Evolutionary conservation across 2,888 invertebrate genomes (phyloP).

Genomic region (Macrophya alboannulata): DNA sequence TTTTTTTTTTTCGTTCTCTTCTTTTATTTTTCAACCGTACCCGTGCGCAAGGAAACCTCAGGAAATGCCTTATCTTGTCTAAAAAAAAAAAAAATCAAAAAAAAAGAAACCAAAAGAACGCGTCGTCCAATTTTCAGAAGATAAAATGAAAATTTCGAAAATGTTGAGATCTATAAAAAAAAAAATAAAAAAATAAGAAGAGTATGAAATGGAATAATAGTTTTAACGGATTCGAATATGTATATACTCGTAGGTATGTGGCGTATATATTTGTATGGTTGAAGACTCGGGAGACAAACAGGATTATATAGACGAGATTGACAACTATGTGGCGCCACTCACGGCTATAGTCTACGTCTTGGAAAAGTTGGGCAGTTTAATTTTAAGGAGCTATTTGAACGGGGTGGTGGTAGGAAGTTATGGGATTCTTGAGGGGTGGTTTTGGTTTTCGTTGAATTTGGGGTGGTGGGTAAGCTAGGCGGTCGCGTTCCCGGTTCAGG

Average conservation of each 20-base stretch:
- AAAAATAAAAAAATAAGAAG: background rate
- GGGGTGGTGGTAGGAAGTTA: background rate
- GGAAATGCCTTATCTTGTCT: constrained; percentile 9
- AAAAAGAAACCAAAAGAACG: background rate
- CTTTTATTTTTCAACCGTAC: background rate
- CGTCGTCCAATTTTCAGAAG: background rate
- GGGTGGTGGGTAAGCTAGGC: background rate
- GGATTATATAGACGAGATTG: constrained; percentile 37
- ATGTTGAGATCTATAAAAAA: background rate
- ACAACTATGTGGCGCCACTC: constrained; percentile 30
- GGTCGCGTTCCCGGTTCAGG: background rate
- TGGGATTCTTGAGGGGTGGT: background rate
- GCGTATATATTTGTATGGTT: background rate
- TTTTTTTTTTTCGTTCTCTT: background rate
- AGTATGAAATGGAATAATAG: background rate
- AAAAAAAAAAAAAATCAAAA: background rate
- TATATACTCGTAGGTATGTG: too few relatives aligned
- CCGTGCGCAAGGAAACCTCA: background rate
- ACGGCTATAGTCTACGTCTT: background rate
- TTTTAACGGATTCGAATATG: too few relatives aligned
- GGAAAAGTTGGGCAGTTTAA: constrained; percentile 53
- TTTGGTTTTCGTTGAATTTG: constrained; percentile 2
- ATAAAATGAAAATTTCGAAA: background rate
- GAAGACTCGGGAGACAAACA: background rate
- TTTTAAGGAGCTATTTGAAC: constrained; percentile 47